Evolutionary conservation across 2,797 vertebrate species (phyloP), one percentile per base, ranked within the genome.

Genomic region (Brotula barbata): DNA sequence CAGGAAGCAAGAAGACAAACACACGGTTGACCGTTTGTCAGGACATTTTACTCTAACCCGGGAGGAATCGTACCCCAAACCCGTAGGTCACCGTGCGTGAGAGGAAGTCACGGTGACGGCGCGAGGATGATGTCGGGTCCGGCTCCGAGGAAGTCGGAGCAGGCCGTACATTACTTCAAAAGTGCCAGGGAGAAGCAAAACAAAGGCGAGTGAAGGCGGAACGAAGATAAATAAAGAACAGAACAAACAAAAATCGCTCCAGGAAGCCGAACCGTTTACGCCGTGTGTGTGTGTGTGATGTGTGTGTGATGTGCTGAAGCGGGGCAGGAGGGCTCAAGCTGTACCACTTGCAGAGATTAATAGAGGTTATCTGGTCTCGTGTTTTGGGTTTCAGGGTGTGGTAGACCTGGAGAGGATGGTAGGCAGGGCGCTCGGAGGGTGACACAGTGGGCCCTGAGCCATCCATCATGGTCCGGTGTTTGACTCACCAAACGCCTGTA

Each of bases 401-500:
- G 70, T 64, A 47, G 58, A 81, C 71, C 71, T 67, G 75, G 75
- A 64, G 72, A 73, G 69, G 60, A 66, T 66, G 71, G 64, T 73
- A 59, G 72, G 68, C 9, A n/a, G 39, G 39, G 28, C 28, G 56
- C 13, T 19, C 61, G 41, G 44, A 15, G 48, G 53, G 47, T 80
- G 70, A 52, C 77, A 68, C 64, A 51, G 46, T 73, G 59, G 82
- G 80, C 84, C 84, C 72, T 64, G 39, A 83, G 82, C 87, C 85
- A 91, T 91, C 85, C 81, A 83, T 91, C 89, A 92, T 45, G 37
- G 68, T 75, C 73, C 58, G 56, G 82, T 85, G 85, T 89, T 91
- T 91, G 90, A 90, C 90, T 91, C 88, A 87, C 85, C 89, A 90
- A 90, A 90, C 50, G 83, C 85, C 84, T 87, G 89, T 85, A 83